A percentile compares a stretch with the other conserved stretches of the same genome.
Conservation (phyloP, 2,113 vertebrate species). For the Electrona antarctica region DNA sequence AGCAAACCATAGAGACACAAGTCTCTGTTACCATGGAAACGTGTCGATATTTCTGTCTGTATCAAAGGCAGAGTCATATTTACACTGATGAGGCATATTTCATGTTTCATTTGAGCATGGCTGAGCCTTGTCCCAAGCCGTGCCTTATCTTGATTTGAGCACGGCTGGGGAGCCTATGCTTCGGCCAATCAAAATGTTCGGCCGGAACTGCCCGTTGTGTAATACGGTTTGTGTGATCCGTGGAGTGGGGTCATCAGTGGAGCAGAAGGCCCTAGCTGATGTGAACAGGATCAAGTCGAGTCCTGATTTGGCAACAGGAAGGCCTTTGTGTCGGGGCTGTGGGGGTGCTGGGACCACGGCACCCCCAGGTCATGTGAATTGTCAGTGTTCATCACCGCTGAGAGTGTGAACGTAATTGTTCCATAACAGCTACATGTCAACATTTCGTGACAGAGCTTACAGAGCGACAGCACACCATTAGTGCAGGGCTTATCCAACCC, state of each 20-base stretch:
- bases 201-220: too few species aligned
- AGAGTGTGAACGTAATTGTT: slow-evolving; percentile 52
- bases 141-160: too few species aligned
- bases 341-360: slow-evolving; percentile 22
- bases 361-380: slow-evolving; percentile 65
- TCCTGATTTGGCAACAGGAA: slow-evolving; percentile 51
- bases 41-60: too few species aligned
- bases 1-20: too few species aligned
- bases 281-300: slow-evolving; percentile 48
- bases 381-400: slow-evolving; percentile 58
- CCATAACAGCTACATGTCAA: slow-evolving; percentile 45
- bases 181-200: too few species aligned
- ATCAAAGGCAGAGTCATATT: too few species aligned
- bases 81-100: too few species aligned
- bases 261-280: slow-evolving; percentile 51
- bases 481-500: slow-evolving; percentile 12
- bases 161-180: too few species aligned
- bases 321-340: slow-evolving; percentile 47
- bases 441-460: slow-evolving; percentile 51
- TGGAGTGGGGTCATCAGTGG: slow-evolving; percentile 3
- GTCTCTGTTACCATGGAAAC: too few species aligned
- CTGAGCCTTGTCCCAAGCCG: too few species aligned
- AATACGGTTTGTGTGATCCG: slow-evolving; percentile 11
- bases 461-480: slow-evolving; percentile 34
- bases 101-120: too few species aligned